phyloP scores from a whole-genome alignment of 2,888 invertebrate genomes.

The Chrysodeixis includens region DNA sequence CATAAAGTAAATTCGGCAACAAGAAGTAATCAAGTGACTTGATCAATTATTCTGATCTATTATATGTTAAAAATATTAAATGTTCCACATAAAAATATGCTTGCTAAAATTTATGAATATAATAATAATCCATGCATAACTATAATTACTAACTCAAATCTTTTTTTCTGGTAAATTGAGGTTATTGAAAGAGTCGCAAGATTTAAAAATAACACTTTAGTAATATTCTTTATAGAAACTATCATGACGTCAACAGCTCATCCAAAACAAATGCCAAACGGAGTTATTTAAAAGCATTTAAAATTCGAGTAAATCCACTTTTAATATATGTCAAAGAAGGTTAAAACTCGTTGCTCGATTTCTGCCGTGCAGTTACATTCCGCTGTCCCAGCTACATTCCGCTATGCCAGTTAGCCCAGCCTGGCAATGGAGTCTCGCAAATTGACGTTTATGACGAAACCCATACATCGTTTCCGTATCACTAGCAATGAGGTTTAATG shows the following conservation, averaged over 20 bases:
- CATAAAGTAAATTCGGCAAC: not conserved
- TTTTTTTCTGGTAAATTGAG: too few species aligned
- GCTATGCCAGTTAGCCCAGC: not conserved
- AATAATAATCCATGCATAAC: too few species aligned
- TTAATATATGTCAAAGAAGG: not conserved
- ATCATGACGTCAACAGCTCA: not conserved
- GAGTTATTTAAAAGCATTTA: not conserved
- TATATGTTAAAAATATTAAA: not conserved
- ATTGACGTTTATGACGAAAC: constrained; percentile 41
- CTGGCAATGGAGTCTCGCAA: constrained; percentile 20
- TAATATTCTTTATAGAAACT: too few species aligned
- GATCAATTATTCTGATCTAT: too few species aligned
- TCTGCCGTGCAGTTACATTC: too few species aligned
- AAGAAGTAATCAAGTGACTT: not conserved
- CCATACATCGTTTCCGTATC: constrained; percentile 30
- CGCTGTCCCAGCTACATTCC: too few species aligned
- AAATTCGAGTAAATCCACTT: not conserved
- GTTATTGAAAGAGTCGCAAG: too few species aligned
- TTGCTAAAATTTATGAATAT: too few species aligned
- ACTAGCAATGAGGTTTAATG: constrained; percentile 34
- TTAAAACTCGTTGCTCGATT: not conserved
- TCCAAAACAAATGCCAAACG: not conserved
- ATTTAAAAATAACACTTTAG: too few species aligned
- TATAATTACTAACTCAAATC: too few species aligned
- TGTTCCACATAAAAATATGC: too few species aligned